Conservation (phyloP, 1,140 invertebrate species). For the Battus philenor region DNA sequence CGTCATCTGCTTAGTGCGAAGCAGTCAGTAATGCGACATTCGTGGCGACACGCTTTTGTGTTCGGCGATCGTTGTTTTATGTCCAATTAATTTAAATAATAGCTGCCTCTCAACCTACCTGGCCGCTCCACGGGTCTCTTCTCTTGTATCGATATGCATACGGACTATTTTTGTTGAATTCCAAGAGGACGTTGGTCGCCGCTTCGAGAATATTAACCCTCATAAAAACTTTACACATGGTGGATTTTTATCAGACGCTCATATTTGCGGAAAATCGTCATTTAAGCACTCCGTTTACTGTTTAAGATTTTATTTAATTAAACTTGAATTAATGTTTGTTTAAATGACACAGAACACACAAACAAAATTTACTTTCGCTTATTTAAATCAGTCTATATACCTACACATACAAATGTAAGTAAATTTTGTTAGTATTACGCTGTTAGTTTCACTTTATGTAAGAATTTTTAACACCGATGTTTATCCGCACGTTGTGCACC, state of each 20-base stretch:
- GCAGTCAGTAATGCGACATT: slow-evolving; percentile 23
- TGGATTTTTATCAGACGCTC: slow-evolving; percentile 5
- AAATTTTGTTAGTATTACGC: too few species aligned
- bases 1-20: slow-evolving; percentile 15
- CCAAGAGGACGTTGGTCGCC: slow-evolving; percentile 8
- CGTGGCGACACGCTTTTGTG: slow-evolving; percentile 41
- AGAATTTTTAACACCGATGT: too few species aligned
- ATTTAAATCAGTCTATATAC: too few species aligned
- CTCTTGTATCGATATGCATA: slow-evolving; percentile 25
- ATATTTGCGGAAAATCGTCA: slow-evolving; percentile 15
- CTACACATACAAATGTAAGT: too few species aligned
- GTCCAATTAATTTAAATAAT: slow-evolving; percentile 70
- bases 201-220: slow-evolving; percentile 16
- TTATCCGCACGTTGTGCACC: too few species aligned
- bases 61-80: slow-evolving; percentile 44
- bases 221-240: slow-evolving; percentile 14
- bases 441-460: too few species aligned
- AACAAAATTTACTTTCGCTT: too few species aligned
- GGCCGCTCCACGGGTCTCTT: slow-evolving; percentile 31
- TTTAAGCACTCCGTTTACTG: neutral
- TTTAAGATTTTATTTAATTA: slow-evolving; percentile 2
- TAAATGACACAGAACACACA: too few species aligned
- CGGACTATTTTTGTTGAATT: slow-evolving; percentile 14
- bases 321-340: too few species aligned
- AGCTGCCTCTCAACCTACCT: slow-evolving; percentile 51